phyloP scores from a whole-genome alignment of 2,113 vertebrate genomes.

The Misgurnus mizolepis region DNA sequence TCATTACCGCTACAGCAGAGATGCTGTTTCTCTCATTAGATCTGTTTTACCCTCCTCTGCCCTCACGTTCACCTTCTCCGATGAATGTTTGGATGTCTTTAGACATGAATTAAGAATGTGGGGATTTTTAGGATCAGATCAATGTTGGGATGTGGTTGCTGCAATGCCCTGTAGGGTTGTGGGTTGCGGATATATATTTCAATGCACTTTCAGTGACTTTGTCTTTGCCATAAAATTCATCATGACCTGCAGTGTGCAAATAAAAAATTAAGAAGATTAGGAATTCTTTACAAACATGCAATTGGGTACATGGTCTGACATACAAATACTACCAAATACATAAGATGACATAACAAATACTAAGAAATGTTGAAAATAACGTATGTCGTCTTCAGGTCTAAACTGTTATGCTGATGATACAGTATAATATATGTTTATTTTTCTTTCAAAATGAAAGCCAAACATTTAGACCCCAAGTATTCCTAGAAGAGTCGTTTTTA shows the following conservation, averaged over 20 bases:
- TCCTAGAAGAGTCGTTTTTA: too few species aligned
- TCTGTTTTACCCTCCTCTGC: not conserved
- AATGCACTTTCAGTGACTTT: not conserved
- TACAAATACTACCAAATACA: too few species aligned
- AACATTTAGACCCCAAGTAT: too few species aligned
- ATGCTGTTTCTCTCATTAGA: slow-evolving; percentile 54
- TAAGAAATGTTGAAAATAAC: too few species aligned
- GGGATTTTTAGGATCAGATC: slow-evolving; percentile 35
- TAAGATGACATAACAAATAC: too few species aligned
- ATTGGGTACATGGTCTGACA: too few species aligned
- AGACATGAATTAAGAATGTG: slow-evolving; percentile 46
- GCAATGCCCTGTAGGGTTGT: slow-evolving; percentile 5
- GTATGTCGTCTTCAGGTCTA: too few species aligned
- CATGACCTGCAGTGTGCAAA: not conserved
- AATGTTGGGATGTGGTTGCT: slow-evolving; percentile 36
- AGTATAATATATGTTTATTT: too few species aligned
- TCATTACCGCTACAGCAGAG: slow-evolving; percentile 3
- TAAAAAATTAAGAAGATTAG: not conserved
- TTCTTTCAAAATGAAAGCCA: too few species aligned
- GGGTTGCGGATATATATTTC: slow-evolving; percentile 6
- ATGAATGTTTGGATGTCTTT: slow-evolving; percentile 24
- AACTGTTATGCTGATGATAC: too few species aligned
- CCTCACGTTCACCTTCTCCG: slow-evolving; percentile 23
- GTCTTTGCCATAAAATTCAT: not conserved
- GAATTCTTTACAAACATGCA: not conserved